Evolutionary conservation across 2,797 vertebrate species (phyloP).

Genomic region (Percopsis omiscomaycus): DNA sequence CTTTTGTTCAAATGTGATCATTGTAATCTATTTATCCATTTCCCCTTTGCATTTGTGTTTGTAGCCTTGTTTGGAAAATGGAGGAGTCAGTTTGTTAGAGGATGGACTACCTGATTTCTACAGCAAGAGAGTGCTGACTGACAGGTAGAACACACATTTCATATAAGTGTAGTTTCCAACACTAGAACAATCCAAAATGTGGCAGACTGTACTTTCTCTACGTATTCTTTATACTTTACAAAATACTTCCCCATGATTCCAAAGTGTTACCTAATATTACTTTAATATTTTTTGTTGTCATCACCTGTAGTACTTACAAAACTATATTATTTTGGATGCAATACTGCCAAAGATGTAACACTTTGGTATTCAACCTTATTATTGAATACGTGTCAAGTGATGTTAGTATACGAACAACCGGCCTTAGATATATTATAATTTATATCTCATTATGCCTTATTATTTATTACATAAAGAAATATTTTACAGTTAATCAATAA

Average conservation of each 20-base stretch:
- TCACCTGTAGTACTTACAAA: no score
- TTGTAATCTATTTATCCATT: slow-evolving; percentile 15
- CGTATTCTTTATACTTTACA: background rate
- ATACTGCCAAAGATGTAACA: no score
- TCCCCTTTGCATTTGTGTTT: slow-evolving; percentile 4
- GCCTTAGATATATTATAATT: no score
- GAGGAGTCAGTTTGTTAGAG: slow-evolving; percentile 81
- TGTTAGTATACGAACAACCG: background rate
- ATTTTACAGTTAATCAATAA: no score
- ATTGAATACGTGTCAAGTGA: background rate
- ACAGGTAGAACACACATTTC: slow-evolving; percentile 70
- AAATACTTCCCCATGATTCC: no score
- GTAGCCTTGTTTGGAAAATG: slow-evolving; percentile 82
- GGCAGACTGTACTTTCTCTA: background rate
- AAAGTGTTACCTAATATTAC: no score
- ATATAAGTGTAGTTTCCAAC: slow-evolving; percentile 12
- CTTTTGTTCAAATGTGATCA: slow-evolving; percentile 42
- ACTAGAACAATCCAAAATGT: background rate
- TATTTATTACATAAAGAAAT: no score
- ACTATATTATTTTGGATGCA: no score
- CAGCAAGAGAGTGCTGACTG: slow-evolving; percentile 86
- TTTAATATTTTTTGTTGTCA: no score
- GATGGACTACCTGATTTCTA: slow-evolving; percentile 92
- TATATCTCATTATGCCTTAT: no score
- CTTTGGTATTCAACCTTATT: no score